These are phyloP conservation scores for Camptogramma bilineatum DNA, from an alignment of 2,888 invertebrate genomes.

Conservation along the genomic window DNA sequence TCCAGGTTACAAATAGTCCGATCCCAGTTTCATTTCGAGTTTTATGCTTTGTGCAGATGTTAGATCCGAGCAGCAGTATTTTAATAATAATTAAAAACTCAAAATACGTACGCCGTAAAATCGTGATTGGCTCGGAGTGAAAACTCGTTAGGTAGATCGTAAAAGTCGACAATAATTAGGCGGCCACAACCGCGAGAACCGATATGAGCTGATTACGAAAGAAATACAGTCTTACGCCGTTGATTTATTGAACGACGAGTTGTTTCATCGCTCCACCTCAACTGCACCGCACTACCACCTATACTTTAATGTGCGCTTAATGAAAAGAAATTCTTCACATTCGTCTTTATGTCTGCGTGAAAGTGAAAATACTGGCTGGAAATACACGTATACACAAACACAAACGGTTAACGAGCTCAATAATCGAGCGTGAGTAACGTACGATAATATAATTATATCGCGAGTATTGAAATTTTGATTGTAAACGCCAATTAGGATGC, in stretches of 20 bases:
- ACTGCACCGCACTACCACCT: constrained; percentile 49
- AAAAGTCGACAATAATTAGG: constrained; percentile 85
- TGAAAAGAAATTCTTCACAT: constrained; percentile 73
- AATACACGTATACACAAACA: constrained; percentile 42
- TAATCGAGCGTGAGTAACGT: constrained; percentile 42
- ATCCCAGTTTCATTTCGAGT: constrained; percentile 36
- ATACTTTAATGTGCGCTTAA: constrained; percentile 68
- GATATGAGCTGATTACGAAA: constrained; percentile 85
- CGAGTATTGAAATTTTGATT: constrained; percentile 42
- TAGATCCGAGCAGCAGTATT: constrained; percentile 39
- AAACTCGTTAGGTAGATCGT: constrained; percentile 83
- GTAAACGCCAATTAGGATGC: constrained; percentile 56
- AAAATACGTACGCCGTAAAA: constrained; percentile 78
- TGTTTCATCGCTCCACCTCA: constrained; percentile 71
- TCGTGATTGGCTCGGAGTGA: constrained; percentile 83
- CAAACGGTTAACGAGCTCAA: constrained; percentile 48
- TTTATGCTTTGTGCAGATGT: constrained; percentile 46
- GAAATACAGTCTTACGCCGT: constrained; percentile 81
- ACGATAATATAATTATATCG: constrained; percentile 43
- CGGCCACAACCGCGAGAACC: constrained; percentile 78
- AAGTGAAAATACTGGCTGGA: constrained; percentile 58
- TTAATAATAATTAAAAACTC: constrained; percentile 74
- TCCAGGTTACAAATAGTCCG: constrained; percentile 34
- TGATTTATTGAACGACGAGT: constrained; percentile 77
- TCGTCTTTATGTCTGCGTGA: constrained; percentile 63